Percentiles rank a stretch among this genome's conserved stretches.
Conservation (phyloP, 2,797 vertebrate genomes). For the Cirrhinus mrigala region DNA sequence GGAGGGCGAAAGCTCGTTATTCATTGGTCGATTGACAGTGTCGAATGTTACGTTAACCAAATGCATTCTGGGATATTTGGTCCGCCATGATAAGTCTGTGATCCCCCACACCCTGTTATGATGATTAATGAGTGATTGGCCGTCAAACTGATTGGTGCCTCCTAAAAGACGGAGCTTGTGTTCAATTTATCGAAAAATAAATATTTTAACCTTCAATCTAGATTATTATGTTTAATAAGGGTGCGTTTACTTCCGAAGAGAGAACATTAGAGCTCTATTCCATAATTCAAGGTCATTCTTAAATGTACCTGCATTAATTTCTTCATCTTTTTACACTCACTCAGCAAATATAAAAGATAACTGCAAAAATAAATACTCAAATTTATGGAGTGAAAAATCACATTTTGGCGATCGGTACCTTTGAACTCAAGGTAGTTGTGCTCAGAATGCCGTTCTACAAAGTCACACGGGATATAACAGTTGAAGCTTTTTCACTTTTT, state of each 20-base stretch:
- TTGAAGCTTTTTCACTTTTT: conserved; percentile 19
- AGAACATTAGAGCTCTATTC: conserved; percentile 71
- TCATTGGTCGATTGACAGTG: conserved; percentile 69
- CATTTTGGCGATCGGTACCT: conserved; percentile 51
- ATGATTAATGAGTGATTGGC: conserved; percentile 51
- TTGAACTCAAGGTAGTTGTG: conserved; percentile 60
- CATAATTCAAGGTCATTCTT: conserved; percentile 52
- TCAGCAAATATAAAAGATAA: conserved; percentile 61
- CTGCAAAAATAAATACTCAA: conserved; percentile 62
- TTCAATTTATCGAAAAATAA: conserved; percentile 76
- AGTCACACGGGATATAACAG: conserved; percentile 36
- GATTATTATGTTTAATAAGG: conserved; percentile 75
- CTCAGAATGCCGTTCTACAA: conserved; percentile 52
- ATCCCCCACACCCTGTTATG: conserved; percentile 58
- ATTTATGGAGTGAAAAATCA: conserved; percentile 60
- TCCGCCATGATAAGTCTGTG: conserved; percentile 70
- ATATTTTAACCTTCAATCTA: conserved; percentile 73
- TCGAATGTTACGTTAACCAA: conserved; percentile 56
- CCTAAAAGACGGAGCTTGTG: conserved; percentile 64
- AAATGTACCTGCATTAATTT: conserved; percentile 60
- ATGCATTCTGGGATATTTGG: conserved; percentile 69
- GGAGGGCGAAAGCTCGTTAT: conserved; percentile 58
- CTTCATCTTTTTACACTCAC: conserved; percentile 64
- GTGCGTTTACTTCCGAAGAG: conserved; percentile 69
- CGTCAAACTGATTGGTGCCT: conserved; percentile 64